phyloP scores from a whole-genome alignment of 2,113 vertebrate species.

The Monopterus albus region DNA sequence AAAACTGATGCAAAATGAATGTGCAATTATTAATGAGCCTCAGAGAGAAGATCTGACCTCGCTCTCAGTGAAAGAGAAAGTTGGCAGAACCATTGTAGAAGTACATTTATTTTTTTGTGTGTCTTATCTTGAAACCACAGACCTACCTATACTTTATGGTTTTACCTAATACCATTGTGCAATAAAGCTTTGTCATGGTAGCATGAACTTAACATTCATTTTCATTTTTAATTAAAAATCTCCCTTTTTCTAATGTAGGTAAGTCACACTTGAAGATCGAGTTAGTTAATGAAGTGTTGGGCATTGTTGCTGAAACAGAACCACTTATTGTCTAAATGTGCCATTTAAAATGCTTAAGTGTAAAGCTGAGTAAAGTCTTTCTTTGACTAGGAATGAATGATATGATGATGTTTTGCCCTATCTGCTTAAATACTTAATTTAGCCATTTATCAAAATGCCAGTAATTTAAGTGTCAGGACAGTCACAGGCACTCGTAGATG shows the following conservation, averaged over 20 bases:
- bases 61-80: no score
- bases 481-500: no score
- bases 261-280: conserved; percentile 14
- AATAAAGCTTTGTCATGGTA: conserved; percentile 9
- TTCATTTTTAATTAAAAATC: conserved; percentile 30
- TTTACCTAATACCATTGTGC: background rate
- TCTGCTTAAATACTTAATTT: no score
- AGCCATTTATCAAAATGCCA: no score
- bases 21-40: conserved; percentile 19
- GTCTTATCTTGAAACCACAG: no score
- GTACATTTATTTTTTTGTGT: no score
- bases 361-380: conserved; percentile 35
- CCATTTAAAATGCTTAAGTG: conserved; percentile 54
- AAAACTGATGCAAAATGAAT: conserved; percentile 34
- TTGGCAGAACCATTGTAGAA: no score
- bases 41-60: no score
- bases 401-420: conserved; percentile 4
- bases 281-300: conserved; percentile 31
- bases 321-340: conserved; percentile 63
- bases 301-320: conserved; percentile 28
- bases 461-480: no score
- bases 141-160: background rate
- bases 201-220: conserved; percentile 25
- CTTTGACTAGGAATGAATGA: background rate
- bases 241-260: conserved; percentile 1